Base-by-base conservation (phyloP, 1,140 invertebrate species). In the Uloborus diversus region DNA sequence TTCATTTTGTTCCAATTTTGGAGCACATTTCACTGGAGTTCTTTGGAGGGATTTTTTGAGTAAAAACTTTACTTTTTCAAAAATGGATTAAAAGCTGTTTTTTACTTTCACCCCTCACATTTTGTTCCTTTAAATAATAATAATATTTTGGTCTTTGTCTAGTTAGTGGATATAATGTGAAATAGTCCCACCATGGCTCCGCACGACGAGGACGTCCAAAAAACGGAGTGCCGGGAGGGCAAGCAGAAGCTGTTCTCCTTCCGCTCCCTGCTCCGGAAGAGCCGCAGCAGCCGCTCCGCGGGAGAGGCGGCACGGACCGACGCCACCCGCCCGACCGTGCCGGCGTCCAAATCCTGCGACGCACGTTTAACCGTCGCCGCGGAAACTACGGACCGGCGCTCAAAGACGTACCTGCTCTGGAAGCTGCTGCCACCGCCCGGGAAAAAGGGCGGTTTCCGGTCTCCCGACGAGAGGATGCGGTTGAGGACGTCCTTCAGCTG, bases 401-500 rank as follows among this genome's bases (percentile, higher is more conserved):
- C 78, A 51, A 53, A n/a, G n/a, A 56, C 53, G 5, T 49, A 27
- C n/a, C 27, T 80, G 11, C 30, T 80, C 1, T 69, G 78, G 66
- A 70, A 70, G 30, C 20, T 80, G 13, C 57, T 69, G 17, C 53
- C 78, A 23, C 37, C 56, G n/a, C 37, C n/a, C n/a, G 75, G 28
- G 32, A 66, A 66, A 23, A 30, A n/a, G 27, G 20, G 14, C 23
- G 13, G 49, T 14, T 53, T 20, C 17, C 3, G 3, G 49, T n/a
- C 9, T 7, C 5, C 23, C 4, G 23, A 4, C 7, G n/a, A 64
- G 37, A 64, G 32, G 23, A 51, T 47, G 25, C 75, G 62, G 7
- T 80, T 73, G 28, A 64, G 57, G 49, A 25, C 69, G 14, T 80
- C 79, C 4, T 80, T 73, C 35, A 80, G 79, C 47, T 69, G 79